phyloP scores from a whole-genome alignment of 2,888 invertebrate species.

The Nematopogon swammerdamellus region DNA sequence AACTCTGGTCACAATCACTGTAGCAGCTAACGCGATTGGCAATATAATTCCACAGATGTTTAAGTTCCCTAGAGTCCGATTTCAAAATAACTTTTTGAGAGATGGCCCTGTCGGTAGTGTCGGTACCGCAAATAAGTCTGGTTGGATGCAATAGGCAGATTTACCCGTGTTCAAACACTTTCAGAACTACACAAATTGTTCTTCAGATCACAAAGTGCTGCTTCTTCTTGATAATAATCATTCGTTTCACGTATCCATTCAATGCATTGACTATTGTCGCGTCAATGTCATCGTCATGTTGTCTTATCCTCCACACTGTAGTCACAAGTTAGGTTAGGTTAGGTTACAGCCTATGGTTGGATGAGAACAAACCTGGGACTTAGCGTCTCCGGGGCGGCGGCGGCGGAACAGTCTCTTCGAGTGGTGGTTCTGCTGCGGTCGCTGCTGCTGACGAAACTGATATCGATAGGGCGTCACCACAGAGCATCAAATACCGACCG shows the following conservation, averaged over 20 bases:
- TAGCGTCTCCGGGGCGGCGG: too few relatives aligned
- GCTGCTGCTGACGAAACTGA: too few relatives aligned
- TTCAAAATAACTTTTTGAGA: slow-evolving; percentile 15
- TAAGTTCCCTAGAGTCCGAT: slow-evolving; percentile 19
- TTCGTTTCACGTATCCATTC: slow-evolving; percentile 9
- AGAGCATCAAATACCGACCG: too few relatives aligned
- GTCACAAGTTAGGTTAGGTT: slow-evolving; percentile 8
- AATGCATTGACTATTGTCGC: slow-evolving; percentile 8
- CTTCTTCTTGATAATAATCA: slow-evolving; percentile 12
- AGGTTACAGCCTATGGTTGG: too few relatives aligned
- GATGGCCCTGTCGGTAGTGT: slow-evolving; percentile 14
- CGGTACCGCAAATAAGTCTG: slow-evolving; percentile 15
- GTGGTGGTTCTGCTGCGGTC: too few relatives aligned
- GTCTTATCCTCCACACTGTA: slow-evolving; percentile 8
- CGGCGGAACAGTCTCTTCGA: too few relatives aligned
- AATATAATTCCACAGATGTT: slow-evolving; percentile 21
- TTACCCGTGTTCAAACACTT: slow-evolving; percentile 8
- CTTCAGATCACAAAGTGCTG: slow-evolving; percentile 5
- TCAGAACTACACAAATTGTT: slow-evolving; percentile 8
- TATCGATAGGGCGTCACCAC: too few relatives aligned
- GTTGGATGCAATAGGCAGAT: slow-evolving; percentile 16
- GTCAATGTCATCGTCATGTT: slow-evolving; percentile 7
- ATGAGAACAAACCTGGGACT: too few relatives aligned
- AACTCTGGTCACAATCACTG: slow-evolving; percentile 18
- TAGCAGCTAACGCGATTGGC: slow-evolving; percentile 18